These are phyloP conservation scores for Columba livia DNA, from an alignment of 2,113 vertebrate genomes.

Conservation along the genomic window DNA sequence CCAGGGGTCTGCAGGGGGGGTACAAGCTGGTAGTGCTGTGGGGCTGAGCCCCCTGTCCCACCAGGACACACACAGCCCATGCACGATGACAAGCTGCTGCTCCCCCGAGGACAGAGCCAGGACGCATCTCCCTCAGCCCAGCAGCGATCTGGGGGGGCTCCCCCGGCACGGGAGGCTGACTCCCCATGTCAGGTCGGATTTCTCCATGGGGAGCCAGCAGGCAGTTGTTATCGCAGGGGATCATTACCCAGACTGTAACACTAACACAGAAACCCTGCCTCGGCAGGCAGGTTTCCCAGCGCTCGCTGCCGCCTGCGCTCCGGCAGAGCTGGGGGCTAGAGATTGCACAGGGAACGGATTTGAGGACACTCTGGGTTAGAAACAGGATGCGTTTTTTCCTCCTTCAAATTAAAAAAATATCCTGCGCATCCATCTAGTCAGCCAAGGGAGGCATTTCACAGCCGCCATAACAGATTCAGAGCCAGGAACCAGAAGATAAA, in stretches of 20 bases:
- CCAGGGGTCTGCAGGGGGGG: background rate
- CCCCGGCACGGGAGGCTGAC: rapidly evolving
- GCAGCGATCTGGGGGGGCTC: background rate
- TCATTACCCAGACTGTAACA: background rate
- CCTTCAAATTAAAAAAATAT: constrained; percentile 59
- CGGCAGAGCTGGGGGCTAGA: background rate
- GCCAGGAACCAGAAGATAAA: constrained; percentile 60
- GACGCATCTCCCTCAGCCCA: background rate
- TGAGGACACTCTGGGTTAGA: background rate
- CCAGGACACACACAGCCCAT: rapidly evolving
- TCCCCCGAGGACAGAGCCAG: background rate
- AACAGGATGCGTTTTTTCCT: background rate
- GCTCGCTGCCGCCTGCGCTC: background rate
- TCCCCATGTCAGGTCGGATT: background rate
- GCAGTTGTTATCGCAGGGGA: background rate
- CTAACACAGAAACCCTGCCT: background rate
- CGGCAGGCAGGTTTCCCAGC: background rate
- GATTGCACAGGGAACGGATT: background rate
- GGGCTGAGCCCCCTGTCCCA: background rate
- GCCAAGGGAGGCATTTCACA: constrained; percentile 31
- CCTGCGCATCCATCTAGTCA: constrained; percentile 57
- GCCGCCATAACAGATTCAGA: constrained; percentile 42
- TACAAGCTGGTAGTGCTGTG: rapidly evolving
- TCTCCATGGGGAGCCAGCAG: background rate
- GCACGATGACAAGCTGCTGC: rapidly evolving